These are phyloP conservation scores for Cheilosia impressa DNA, from an alignment of 2,888 invertebrate species.

Conservation along the genomic window DNA sequence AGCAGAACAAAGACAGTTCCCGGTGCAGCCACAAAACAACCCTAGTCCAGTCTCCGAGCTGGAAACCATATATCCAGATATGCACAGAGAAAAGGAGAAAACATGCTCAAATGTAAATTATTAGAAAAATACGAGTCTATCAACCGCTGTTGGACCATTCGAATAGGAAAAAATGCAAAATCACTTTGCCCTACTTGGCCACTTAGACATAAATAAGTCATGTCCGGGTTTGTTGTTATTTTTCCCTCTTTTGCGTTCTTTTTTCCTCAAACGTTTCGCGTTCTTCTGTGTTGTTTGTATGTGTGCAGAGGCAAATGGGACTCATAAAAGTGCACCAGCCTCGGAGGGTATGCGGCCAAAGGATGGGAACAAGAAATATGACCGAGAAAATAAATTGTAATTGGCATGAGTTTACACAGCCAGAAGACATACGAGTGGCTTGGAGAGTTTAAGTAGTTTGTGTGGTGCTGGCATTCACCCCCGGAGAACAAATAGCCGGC, in stretches of 20 bases:
- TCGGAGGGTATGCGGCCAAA: not conserved
- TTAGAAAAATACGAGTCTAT: constrained; percentile 25
- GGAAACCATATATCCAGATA: not conserved
- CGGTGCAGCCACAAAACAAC: constrained; percentile 31
- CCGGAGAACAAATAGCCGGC: constrained; percentile 14
- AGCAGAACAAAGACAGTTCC: constrained; percentile 41
- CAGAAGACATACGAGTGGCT: constrained; percentile 20
- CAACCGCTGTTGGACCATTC: constrained; percentile 11
- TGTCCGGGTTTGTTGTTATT: constrained; percentile 44
- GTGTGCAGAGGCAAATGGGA: not conserved
- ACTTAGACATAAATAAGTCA: constrained; percentile 70
- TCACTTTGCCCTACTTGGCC: constrained; percentile 70
- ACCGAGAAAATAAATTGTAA: constrained; percentile 68
- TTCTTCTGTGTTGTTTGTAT: constrained; percentile 39
- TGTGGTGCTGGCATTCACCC: constrained; percentile 5
- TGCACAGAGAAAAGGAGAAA: not conserved
- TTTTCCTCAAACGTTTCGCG: constrained; percentile 48
- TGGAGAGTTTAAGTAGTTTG: not conserved
- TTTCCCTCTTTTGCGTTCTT: constrained; percentile 2
- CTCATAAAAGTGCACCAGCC: constrained; percentile 4
- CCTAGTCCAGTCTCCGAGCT: not conserved
- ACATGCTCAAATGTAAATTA: constrained; percentile 44
- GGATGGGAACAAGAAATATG: constrained; percentile 52
- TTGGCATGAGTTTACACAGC: constrained; percentile 66
- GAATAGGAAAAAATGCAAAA: constrained; percentile 51